phyloP scores from a whole-genome alignment of 2,888 invertebrate genomes.

The Geophilus truncorum region DNA sequence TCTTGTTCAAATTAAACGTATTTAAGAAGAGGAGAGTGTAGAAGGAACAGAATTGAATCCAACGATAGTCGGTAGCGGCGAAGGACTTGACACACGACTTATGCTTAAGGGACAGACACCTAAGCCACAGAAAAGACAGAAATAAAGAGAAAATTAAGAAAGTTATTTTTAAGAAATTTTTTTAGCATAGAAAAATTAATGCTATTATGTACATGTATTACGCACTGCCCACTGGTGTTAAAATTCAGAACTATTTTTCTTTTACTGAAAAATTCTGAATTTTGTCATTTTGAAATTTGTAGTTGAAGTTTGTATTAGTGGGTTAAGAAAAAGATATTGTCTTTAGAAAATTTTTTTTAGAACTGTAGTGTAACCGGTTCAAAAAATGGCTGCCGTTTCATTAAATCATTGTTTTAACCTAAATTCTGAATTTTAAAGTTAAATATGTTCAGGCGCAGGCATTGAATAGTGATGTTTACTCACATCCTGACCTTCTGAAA shows the following conservation, averaged over 20 bases:
- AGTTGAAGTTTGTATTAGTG: too few relatives aligned
- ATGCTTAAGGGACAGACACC: background rate
- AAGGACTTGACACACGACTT: background rate
- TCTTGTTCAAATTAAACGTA: background rate
- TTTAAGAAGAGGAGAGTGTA: background rate
- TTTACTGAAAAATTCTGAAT: too few relatives aligned
- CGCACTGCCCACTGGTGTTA: too few relatives aligned
- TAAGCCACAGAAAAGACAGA: background rate
- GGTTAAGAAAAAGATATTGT: too few relatives aligned
- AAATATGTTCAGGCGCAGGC: background rate
- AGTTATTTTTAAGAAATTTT: too few relatives aligned
- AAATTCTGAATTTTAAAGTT: background rate
- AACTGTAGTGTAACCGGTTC: too few relatives aligned
- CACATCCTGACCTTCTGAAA: background rate
- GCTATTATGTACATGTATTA: too few relatives aligned
- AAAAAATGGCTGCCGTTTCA: background rate
- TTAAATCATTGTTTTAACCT: background rate
- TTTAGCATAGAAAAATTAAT: too few relatives aligned
- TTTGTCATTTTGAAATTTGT: too few relatives aligned
- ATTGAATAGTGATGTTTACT: background rate
- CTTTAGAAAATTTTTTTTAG: too few relatives aligned
- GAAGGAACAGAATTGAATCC: background rate
- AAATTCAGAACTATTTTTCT: too few relatives aligned
- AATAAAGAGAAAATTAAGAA: background rate
- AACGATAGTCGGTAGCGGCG: background rate